Percentiles rank a stretch among this genome's conserved stretches.
Evolutionary conservation across 2,888 invertebrate genomes (phyloP).

Genomic region (Cremastobaeus sp.): DNA sequence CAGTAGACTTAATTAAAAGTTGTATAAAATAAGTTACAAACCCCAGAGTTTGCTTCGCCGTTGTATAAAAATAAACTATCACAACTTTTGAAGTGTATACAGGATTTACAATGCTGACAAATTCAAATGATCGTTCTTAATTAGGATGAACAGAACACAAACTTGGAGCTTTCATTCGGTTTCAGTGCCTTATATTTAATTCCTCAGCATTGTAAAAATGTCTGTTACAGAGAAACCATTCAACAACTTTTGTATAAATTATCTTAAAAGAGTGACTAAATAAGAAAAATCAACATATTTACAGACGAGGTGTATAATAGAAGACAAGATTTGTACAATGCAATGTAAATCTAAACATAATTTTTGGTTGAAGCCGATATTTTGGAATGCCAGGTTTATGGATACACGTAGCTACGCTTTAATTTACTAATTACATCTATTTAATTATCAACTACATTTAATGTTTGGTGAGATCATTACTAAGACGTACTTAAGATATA

Average conservation of each 20-base stretch:
- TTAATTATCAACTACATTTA: no score
- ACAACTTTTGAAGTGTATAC: not conserved
- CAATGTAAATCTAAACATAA: conserved; percentile 22
- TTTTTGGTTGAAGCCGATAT: conserved; percentile 41
- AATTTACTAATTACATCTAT: no score
- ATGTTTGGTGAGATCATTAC: no score
- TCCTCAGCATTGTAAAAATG: conserved; percentile 16
- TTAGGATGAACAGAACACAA: not conserved
- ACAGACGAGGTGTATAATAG: conserved; percentile 29
- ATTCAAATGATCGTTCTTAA: not conserved
- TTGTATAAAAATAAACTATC: conserved; percentile 42
- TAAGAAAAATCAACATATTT: conserved; percentile 34
- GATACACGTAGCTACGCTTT: no score
- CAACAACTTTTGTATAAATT: conserved; percentile 24
- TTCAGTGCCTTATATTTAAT: not conserved
- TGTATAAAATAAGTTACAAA: conserved; percentile 41
- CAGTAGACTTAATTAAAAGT: conserved; percentile 25
- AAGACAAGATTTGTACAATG: conserved; percentile 32
- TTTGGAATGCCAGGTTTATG: conserved; percentile 24
- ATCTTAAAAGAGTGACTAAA: conserved; percentile 24
- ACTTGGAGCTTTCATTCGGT: not conserved
- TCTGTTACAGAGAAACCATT: no score
- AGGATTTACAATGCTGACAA: not conserved
- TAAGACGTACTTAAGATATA: no score
- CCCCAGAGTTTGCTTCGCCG: conserved; percentile 10